These are phyloP conservation scores for Drosophila ochracea DNA, from an alignment of 2,888 invertebrate species.

Conservation along the genomic window DNA sequence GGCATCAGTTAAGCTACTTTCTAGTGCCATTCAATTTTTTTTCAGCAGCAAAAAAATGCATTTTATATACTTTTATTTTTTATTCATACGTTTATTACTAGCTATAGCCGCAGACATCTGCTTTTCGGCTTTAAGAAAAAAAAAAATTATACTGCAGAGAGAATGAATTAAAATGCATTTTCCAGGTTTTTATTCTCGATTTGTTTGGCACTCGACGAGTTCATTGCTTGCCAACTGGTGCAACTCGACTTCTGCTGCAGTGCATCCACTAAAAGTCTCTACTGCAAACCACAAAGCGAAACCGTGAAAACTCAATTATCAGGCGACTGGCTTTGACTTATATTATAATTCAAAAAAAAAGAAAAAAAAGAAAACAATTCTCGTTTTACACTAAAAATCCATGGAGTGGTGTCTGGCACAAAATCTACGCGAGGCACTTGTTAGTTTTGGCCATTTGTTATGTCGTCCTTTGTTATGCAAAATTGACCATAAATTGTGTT, in stretches of 20 bases:
- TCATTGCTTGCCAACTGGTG: slow-evolving; percentile 29
- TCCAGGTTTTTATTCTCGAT: slow-evolving; percentile 22
- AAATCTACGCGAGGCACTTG: slow-evolving; percentile 41
- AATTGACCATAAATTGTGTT: slow-evolving; percentile 68
- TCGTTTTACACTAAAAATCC: slow-evolving; percentile 1
- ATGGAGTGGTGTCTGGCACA: background rate
- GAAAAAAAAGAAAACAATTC: background rate
- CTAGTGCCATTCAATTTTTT: slow-evolving; percentile 14
- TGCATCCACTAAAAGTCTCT: slow-evolving; percentile 36
- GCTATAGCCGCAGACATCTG: slow-evolving; percentile 38
- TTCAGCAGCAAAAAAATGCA: slow-evolving; percentile 26
- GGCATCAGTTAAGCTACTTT: slow-evolving; percentile 7
- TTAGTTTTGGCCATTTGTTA: slow-evolving; percentile 50
- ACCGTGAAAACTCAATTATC: slow-evolving; percentile 62
- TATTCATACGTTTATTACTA: background rate
- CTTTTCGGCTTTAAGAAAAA: slow-evolving; percentile 43
- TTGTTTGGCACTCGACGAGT: slow-evolving; percentile 8
- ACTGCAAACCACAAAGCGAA: slow-evolving; percentile 30
- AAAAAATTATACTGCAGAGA: background rate
- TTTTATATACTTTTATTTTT: slow-evolving; percentile 21
- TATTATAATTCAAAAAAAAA: slow-evolving; percentile 56
- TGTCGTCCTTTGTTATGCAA: slow-evolving; percentile 61
- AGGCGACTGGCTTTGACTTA: slow-evolving; percentile 38
- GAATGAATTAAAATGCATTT: slow-evolving; percentile 20
- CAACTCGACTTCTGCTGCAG: slow-evolving; percentile 38